Base-by-base conservation (phyloP, 2,797 vertebrate genomes). In the Melanotaenia pygmaea region DNA sequence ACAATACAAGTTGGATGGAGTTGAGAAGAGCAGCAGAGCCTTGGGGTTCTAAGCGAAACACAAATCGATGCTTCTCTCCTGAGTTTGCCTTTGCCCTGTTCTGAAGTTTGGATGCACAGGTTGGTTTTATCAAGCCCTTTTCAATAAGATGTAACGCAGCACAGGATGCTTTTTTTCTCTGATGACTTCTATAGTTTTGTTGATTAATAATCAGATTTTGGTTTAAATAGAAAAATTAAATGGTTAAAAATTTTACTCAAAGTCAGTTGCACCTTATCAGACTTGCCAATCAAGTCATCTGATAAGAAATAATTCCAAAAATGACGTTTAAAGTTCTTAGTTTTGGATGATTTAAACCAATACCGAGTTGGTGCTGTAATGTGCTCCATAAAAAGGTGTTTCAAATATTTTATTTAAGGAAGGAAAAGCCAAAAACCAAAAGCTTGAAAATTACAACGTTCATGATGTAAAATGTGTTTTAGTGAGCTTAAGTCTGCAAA, bases 1-100 rank as follows among this genome's bases (percentile, higher is more conserved):
- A 92, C 90, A 84, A 86, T 76, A 77, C 67, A 74, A 83, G 85
- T 86, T 88, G 89, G 89, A 89, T 64, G 58, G 80, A 88, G 85
- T 79, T 80, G 83, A 90, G 86, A 83, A 70, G 85, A 90, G 86
- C 81, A 85, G 70, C 76, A 64, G 82, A 77, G 91, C 88, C 74
- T 64, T 57, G 82, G 88, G 91, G 89, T 77, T 75, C 66, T 70
- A 11, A 74, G 79, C 70, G 24, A 74, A 85, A 89, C 60, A 82
- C 81, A 84, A 90, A 91, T 91, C 83, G 12, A 85, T 87, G 84
- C 43, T 70, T 64, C 69, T 74, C 80, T 88, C 74, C 43, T 80
- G 83, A 84, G 67, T 70, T 86, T 71, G 69, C 81, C 71, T 67
- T 80, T 73, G 74, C 65, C 65, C 90, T 82, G 81, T 83, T 87